A percentile compares a stretch with the other conserved stretches of the same genome.
phyloP scores from a whole-genome alignment of 1,140 invertebrate species.

The Whitmania pigra region DNA sequence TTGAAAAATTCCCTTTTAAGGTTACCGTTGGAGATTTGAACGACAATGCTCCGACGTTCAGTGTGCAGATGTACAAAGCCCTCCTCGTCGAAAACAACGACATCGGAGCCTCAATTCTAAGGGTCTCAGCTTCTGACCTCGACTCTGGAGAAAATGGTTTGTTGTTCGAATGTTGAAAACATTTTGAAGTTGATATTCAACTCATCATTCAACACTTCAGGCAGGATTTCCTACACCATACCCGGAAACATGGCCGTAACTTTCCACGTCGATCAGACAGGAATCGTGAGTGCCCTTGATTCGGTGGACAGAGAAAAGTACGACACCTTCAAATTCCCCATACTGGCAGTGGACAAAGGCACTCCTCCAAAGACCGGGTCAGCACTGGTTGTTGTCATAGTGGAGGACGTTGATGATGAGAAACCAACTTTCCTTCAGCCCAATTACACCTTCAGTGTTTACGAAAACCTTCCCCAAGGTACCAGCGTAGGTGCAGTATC shows the following conservation, averaged over 20 bases:
- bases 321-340: conserved; percentile 59
- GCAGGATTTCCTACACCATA: conserved; percentile 3
- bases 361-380: conserved; percentile 64
- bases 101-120: conserved; percentile 8
- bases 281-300: conserved; percentile 2
- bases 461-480: conserved; percentile 15
- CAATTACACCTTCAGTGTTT: conserved; percentile 19
- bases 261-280: conserved; percentile 11
- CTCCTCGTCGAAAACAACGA: conserved; percentile 11
- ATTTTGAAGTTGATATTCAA: too few species aligned
- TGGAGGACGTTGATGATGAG: conserved; percentile 25
- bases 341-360: conserved; percentile 83
- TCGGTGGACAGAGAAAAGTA: conserved; percentile 68
- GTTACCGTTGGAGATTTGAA: conserved; percentile 13
- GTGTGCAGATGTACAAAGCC: background rate
- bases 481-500: conserved; percentile 4
- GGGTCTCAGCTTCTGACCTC: conserved; percentile 7
- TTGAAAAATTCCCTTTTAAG: background rate
- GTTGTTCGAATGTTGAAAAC: too few species aligned
- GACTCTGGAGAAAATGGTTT: conserved; percentile 9
- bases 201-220: background rate
- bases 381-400: conserved; percentile 17
- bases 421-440: conserved; percentile 15
- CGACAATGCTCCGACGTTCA: conserved; percentile 13
- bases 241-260: conserved; percentile 1